Base-by-base conservation (phyloP, 1,140 invertebrate genomes). In the Tetramorium alpestre region DNA sequence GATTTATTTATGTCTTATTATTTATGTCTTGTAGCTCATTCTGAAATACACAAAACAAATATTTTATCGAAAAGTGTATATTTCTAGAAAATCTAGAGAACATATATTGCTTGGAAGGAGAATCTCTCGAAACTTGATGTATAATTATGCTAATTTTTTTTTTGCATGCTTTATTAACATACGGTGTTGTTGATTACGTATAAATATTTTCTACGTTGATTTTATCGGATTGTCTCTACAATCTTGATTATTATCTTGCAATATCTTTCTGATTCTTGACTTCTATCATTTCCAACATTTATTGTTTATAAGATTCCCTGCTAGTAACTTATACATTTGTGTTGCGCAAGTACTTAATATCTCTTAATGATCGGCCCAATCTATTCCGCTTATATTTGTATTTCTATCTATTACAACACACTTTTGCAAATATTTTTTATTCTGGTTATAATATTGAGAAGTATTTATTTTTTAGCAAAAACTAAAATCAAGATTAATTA, bases 311-410 rank as follows among this genome's bases (percentile, higher is more conserved):
- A 65, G 62, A 64, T 54, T 76, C 1, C 38, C n/a, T 16, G 33
- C 11, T 22, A 56, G 72, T 11, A 41, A n/a, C 7, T 73, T 75
- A 44, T 16, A 58, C 6, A 33, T 33, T n/a, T 60, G 22, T 33
- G n/a, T 78, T 78, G 16, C 58, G 41, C 25, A 78, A 78, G 18
- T 33, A 64, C 13, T 64, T 78, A 64, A 75, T 76, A 11, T 76
- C 18, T 1, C 22, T 3, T 62, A 41, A 62, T 22, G 5, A 69
- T 69, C 28, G 33, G 0, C 3, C 10, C 8, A 38, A 69, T 51
- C 13, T 47, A n/a, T 44, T 60, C 25, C 10, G 3, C 5, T 3
- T 18, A n/a, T 1, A 10, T 65, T 7, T 75, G 38, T 16, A 1
- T 64, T 49, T 78, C 5, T 16, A n/a, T 67, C 4, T 80, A 5